phyloP scores from a whole-genome alignment of 2,888 invertebrate genomes.

The Drosophila gaucha region DNA sequence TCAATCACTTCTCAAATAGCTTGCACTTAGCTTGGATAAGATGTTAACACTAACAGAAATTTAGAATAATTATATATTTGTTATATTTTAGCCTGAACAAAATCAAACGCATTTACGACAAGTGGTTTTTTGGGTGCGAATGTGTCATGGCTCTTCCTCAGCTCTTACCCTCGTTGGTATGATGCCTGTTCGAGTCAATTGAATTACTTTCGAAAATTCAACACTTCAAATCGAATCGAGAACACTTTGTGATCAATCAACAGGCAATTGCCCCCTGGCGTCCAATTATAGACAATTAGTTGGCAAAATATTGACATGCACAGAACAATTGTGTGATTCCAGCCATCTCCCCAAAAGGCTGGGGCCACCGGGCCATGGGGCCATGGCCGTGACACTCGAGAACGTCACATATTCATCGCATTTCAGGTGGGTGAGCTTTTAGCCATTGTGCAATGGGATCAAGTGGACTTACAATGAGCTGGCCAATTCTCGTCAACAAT shows the following conservation, averaged over 20 bases:
- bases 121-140: too few relatives aligned
- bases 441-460: constrained; percentile 28
- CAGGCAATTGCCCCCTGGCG: constrained; percentile 49
- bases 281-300: constrained; percentile 72
- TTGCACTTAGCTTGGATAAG: too few relatives aligned
- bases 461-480: constrained; percentile 45
- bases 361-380: too few relatives aligned
- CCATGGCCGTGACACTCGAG: constrained; percentile 58
- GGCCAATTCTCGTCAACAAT: constrained; percentile 56
- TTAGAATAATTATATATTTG: too few relatives aligned
- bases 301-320: constrained; percentile 67
- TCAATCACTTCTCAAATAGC: too few relatives aligned
- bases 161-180: constrained; percentile 16
- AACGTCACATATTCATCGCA: constrained; percentile 36
- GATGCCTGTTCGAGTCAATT: constrained; percentile 6
- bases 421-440: constrained; percentile 54
- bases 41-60: too few relatives aligned
- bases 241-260: constrained; percentile 68
- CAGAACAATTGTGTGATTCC: constrained; percentile 26
- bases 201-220: constrained; percentile 40
- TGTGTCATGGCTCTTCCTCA: constrained; percentile 5
- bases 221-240: constrained; percentile 43
- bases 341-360: constrained; percentile 40
- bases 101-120: background rate
- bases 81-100: background rate